Evolutionary conservation across 2,113 vertebrate genomes (phyloP).

Genomic region (Eonycteris spelaea): DNA sequence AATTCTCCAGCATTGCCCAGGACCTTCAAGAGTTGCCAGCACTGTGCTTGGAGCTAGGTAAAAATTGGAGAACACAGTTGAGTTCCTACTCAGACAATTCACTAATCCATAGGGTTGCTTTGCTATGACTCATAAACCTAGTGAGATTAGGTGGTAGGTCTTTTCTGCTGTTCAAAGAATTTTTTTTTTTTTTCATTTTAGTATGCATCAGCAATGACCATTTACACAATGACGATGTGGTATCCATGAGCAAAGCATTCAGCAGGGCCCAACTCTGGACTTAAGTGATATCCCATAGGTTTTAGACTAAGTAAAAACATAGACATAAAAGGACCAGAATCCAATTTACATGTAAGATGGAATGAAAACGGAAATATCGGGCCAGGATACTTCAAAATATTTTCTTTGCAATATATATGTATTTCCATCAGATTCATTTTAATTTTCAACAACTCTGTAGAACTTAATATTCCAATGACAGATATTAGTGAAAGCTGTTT

Average conservation of each 20-base stretch:
- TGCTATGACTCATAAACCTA: neutral
- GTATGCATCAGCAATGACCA: neutral
- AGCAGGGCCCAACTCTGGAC: neutral
- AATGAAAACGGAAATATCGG: neutral
- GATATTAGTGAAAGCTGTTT: constrained; percentile 63
- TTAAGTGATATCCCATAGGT: neutral
- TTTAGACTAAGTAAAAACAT: neutral
- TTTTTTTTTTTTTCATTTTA: neutral
- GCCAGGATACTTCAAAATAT: neutral
- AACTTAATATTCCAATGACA: neutral
- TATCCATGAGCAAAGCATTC: neutral
- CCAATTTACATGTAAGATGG: neutral
- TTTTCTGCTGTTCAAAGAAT: neutral
- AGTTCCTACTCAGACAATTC: neutral
- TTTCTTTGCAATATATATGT: neutral
- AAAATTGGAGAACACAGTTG: neutral
- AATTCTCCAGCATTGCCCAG: neutral
- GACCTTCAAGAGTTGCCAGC: neutral
- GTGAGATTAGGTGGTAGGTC: neutral
- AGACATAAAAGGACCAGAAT: neutral
- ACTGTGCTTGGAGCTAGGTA: neutral
- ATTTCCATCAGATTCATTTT: neutral
- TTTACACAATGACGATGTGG: neutral
- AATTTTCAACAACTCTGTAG: constrained; percentile 18
- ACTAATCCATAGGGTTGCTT: neutral